These are phyloP conservation scores for Tetramorium bicarinatum DNA, from an alignment of 2,888 invertebrate species.

Conservation along the genomic window DNA sequence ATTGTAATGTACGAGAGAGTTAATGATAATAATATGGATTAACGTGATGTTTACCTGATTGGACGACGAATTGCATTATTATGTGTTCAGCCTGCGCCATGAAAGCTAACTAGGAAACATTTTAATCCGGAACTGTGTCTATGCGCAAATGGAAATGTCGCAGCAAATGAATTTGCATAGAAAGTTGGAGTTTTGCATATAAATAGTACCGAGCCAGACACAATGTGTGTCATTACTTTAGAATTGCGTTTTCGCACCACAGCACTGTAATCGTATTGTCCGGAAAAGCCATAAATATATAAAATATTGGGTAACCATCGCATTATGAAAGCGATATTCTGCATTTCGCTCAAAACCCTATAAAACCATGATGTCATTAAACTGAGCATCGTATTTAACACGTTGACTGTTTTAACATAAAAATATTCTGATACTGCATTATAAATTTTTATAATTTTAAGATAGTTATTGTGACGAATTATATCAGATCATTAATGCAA, in stretches of 20 bases:
- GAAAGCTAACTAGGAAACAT: conserved; percentile 56
- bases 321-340: conserved; percentile 50
- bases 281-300: conserved; percentile 54
- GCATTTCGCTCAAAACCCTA: background rate
- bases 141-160: conserved; percentile 57
- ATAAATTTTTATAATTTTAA: background rate
- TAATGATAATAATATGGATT: conserved; percentile 28
- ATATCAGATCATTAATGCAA: background rate
- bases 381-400: background rate
- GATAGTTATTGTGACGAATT: background rate
- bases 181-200: conserved; percentile 59
- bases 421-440: background rate
- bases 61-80: conserved; percentile 44
- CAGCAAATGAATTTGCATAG: conserved; percentile 58
- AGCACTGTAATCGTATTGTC: conserved; percentile 52
- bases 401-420: conserved; percentile 7
- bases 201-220: conserved; percentile 49
- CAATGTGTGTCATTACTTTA: conserved; percentile 59
- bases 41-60: conserved; percentile 45
- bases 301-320: conserved; percentile 51
- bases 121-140: conserved; percentile 56
- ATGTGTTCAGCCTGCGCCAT: conserved; percentile 34
- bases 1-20: background rate
- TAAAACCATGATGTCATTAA: conserved; percentile 40
- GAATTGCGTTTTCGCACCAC: conserved; percentile 50